Evolutionary conservation across 1,140 invertebrate genomes (phyloP).

Genomic region (Campoletis sonorensis): DNA sequence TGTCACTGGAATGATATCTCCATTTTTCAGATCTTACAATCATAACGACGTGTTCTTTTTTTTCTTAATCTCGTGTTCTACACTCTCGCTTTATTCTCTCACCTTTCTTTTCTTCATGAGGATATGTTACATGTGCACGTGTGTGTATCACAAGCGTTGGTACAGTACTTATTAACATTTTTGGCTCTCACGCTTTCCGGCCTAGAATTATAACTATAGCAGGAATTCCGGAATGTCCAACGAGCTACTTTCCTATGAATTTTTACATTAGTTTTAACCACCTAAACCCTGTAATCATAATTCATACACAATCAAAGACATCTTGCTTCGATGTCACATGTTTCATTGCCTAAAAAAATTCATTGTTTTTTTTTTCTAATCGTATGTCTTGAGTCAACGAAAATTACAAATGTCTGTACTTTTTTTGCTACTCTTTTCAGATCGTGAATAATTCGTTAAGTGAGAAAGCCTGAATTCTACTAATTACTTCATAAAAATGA

Average conservation of each 20-base stretch:
- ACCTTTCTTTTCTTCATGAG: not conserved
- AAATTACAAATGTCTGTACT: too few species aligned
- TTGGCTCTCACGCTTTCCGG: slow-evolving; percentile 31
- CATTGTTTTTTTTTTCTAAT: not conserved
- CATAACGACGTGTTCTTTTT: not conserved
- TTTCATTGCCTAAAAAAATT: not conserved
- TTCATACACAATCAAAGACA: not conserved
- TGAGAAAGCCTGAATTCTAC: too few species aligned
- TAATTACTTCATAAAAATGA: too few species aligned
- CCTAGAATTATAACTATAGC: not conserved
- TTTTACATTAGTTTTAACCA: not conserved
- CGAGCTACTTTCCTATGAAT: not conserved
- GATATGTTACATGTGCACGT: not conserved
- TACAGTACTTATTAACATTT: not conserved
- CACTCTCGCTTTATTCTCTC: not conserved
- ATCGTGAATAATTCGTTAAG: too few species aligned
- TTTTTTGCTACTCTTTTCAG: too few species aligned
- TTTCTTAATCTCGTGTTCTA: not conserved
- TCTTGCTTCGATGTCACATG: not conserved
- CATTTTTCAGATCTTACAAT: not conserved
- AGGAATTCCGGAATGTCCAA: not conserved
- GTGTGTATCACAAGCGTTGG: not conserved
- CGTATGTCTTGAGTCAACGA: too few species aligned
- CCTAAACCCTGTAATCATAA: not conserved
- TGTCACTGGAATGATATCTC: not conserved